These are phyloP conservation scores for Heterochromis multidens DNA, from an alignment of 2,113 vertebrate species.

Conservation along the genomic window DNA sequence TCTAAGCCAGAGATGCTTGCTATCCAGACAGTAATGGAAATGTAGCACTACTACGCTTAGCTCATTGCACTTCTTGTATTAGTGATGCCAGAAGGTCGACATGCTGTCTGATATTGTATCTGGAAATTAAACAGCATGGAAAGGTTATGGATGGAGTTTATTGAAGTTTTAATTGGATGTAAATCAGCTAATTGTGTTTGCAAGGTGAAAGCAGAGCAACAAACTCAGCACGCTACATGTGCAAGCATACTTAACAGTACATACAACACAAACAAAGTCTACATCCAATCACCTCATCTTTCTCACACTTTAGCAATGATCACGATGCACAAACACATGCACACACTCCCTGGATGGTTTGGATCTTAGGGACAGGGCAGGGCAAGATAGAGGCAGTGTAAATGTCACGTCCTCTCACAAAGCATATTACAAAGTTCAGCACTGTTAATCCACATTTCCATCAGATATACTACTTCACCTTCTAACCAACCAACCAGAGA, in stretches of 20 bases:
- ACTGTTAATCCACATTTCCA: neutral
- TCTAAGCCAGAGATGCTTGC: slow-evolving; percentile 19
- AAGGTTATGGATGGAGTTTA: slow-evolving; percentile 41
- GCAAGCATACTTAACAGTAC: neutral
- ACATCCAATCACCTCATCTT: slow-evolving; percentile 35
- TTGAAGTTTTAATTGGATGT: slow-evolving; percentile 40
- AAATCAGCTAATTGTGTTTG: slow-evolving; percentile 54
- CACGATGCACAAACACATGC: neutral
- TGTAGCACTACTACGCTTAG: slow-evolving; percentile 33
- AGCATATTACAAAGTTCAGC: slow-evolving; percentile 5
- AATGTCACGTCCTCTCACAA: slow-evolving; percentile 50
- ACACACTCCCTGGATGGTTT: neutral
- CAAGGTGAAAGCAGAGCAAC: neutral
- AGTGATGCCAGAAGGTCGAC: slow-evolving; percentile 41
- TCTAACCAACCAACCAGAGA: neutral
- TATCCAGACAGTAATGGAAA: slow-evolving; percentile 50
- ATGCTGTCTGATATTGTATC: slow-evolving; percentile 31
- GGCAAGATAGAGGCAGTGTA: slow-evolving; percentile 16
- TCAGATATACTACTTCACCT: neutral
- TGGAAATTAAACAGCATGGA: slow-evolving; percentile 12
- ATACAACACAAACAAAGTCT: slow-evolving; percentile 8
- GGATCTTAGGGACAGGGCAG: neutral
- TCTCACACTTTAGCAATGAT: slow-evolving; percentile 52
- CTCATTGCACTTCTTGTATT: slow-evolving; percentile 22
- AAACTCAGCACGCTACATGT: neutral